Evolutionary conservation across 2,888 invertebrate genomes (phyloP).

Genomic region (Nymphalis polychloros): DNA sequence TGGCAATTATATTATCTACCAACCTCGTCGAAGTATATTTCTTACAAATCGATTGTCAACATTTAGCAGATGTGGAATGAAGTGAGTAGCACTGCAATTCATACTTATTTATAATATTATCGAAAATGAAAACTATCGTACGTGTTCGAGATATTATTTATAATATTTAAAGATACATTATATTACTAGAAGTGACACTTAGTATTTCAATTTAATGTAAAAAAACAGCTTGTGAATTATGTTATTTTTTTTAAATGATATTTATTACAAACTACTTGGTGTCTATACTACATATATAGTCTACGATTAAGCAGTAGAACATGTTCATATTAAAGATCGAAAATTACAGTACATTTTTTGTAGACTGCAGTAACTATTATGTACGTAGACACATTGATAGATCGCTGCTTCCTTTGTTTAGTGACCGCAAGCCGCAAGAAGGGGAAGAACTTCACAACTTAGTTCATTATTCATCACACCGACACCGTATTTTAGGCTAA

Average conservation of each 20-base stretch:
- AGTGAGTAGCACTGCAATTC: not conserved
- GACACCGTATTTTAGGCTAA: constrained; percentile 44
- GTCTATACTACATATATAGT: not conserved
- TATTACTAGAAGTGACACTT: too few species aligned
- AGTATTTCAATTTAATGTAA: too few species aligned
- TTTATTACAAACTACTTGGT: too few species aligned
- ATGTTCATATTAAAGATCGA: not conserved
- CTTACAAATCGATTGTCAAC: too few species aligned
- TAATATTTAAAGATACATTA: not conserved
- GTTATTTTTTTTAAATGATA: too few species aligned
- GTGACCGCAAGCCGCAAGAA: constrained; percentile 39
- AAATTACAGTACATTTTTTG: not conserved
- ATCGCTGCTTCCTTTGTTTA: constrained; percentile 49
- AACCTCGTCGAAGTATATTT: too few species aligned
- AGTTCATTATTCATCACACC: constrained; percentile 65
- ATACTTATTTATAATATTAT: not conserved
- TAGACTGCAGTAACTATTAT: constrained; percentile 14
- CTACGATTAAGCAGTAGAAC: not conserved
- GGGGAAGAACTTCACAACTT: constrained; percentile 53
- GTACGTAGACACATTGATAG: constrained; percentile 33
- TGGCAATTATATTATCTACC: too few species aligned
- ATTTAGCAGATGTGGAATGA: too few species aligned
- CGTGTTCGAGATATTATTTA: not conserved
- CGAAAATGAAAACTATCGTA: not conserved
- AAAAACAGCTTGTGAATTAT: too few species aligned